These are phyloP conservation scores for Sarcophilus harrisii DNA, from an alignment of 2,797 vertebrate species.

Conservation along the genomic window DNA sequence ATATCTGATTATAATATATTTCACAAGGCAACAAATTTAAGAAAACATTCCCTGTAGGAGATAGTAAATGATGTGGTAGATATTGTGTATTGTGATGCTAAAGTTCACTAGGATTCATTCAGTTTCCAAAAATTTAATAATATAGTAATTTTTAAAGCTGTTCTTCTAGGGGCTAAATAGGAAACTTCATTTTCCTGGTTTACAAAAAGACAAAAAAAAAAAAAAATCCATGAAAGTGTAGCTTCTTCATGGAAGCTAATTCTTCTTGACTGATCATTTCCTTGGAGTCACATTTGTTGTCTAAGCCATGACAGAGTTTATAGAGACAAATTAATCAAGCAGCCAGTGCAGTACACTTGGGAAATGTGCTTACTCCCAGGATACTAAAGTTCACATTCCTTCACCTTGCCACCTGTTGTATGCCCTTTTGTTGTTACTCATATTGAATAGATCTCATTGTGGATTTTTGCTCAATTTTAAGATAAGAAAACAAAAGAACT, in stretches of 20 bases:
- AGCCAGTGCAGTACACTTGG: not conserved
- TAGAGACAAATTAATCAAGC: constrained; percentile 19
- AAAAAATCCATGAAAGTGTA: not conserved
- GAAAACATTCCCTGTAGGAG: not conserved
- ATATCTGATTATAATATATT: constrained; percentile 31
- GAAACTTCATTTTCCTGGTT: not conserved
- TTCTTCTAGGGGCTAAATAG: not conserved
- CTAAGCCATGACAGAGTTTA: not conserved
- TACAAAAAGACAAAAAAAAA: not conserved
- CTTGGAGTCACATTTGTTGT: constrained; percentile 20
- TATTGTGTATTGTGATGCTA: not conserved
- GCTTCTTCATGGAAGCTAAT: constrained; percentile 31
- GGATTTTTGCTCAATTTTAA: constrained; percentile 19
- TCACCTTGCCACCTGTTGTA: constrained; percentile 7
- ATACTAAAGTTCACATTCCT: constrained; percentile 26
- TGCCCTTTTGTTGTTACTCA: not conserved
- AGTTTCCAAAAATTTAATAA: constrained; percentile 13
- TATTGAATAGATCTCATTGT: not conserved
- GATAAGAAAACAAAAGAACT: not conserved
- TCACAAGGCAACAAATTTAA: constrained; percentile 12
- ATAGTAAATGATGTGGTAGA: not conserved
- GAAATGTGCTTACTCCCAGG: not conserved
- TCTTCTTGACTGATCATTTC: not conserved
- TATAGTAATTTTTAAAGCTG: not conserved
- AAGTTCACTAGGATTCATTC: constrained; percentile 4